Conservation (phyloP, 2,797 vertebrate genomes). For the Takifugu ocellatus region DNA sequence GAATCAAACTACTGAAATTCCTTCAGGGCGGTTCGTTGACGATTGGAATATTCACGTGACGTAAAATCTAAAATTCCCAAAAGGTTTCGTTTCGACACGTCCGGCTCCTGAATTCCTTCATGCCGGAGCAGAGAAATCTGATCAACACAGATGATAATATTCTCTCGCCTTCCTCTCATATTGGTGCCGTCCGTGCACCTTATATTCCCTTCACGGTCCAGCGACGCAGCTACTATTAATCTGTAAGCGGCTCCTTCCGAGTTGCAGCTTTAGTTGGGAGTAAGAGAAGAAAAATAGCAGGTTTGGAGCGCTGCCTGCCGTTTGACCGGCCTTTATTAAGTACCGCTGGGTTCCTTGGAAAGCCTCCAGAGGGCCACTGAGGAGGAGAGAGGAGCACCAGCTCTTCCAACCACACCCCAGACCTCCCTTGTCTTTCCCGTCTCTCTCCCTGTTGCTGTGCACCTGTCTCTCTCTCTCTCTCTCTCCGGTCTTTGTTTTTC, state of each 20-base stretch:
- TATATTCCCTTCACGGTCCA: constrained; percentile 27
- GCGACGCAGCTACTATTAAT: constrained; percentile 37
- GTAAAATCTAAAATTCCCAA: no score
- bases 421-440: constrained; percentile 43
- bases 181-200: constrained; percentile 26
- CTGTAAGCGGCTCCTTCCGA: constrained; percentile 35
- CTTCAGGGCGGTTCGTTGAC: no score
- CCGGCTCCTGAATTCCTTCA: no score
- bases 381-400: constrained; percentile 62
- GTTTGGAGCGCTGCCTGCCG: constrained; percentile 83
- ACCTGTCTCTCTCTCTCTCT: constrained; percentile 53
- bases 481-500: constrained; percentile 1
- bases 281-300: constrained; percentile 79
- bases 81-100: no score
- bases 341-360: constrained; percentile 83
- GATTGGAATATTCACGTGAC: no score
- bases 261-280: constrained; percentile 78
- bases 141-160: constrained; percentile 17
- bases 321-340: constrained; percentile 90
- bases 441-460: constrained; percentile 62
- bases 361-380: constrained; percentile 75
- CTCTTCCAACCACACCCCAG: constrained; percentile 34
- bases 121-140: not conserved
- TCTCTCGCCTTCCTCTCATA: constrained; percentile 4
- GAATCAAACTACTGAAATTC: no score